Evolutionary conservation across 2,888 invertebrate genomes (phyloP).

Genomic region (Nephrotoma guestfalica): DNA sequence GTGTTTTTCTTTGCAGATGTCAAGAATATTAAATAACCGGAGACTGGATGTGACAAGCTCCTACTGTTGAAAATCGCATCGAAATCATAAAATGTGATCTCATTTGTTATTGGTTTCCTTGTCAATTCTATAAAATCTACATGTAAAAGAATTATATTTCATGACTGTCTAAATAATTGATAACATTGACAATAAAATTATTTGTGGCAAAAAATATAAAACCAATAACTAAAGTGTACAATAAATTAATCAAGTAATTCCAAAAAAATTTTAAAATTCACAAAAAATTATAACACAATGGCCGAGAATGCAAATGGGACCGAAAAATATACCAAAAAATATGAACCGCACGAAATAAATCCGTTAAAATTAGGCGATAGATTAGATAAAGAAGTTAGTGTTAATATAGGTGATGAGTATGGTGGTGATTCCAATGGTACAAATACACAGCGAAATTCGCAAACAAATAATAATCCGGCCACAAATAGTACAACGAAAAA

Average conservation of each 20-base stretch:
- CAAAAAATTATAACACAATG: slow-evolving; percentile 1
- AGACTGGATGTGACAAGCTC: not conserved
- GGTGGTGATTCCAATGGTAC: not conserved
- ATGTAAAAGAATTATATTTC: not conserved
- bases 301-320: not conserved
- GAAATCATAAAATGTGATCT: not conserved
- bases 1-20: not conserved
- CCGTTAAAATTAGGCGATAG: not conserved
- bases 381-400: not conserved
- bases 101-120: not conserved
- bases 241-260: not conserved
- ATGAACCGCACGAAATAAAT: slow-evolving; percentile 1
- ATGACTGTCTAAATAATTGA: not conserved
- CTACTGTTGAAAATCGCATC: not conserved
- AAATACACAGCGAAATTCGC: not conserved
- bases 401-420: not conserved
- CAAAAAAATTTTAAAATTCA: not conserved
- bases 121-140: not conserved
- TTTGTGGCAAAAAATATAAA: too few species aligned
- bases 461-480: not conserved
- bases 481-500: not conserved
- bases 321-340: slow-evolving; percentile 4
- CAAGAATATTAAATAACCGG: not conserved
- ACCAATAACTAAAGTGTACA: too few species aligned
- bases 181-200: not conserved